These are phyloP conservation scores for Micrasema minimum DNA, from an alignment of 1,140 invertebrate species.

Conservation along the genomic window DNA sequence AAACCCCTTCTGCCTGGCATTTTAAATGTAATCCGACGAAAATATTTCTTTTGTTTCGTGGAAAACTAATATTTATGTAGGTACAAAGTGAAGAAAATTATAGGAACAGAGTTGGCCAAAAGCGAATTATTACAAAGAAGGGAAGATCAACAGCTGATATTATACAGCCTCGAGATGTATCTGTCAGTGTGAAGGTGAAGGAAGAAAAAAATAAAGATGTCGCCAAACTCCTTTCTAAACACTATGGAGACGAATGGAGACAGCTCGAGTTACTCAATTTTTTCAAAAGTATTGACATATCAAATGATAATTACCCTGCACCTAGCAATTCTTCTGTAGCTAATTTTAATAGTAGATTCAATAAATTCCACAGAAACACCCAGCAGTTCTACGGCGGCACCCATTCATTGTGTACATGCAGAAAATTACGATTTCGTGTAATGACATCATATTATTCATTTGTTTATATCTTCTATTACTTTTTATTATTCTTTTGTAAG, in stretches of 20 bases:
- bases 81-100: constrained; percentile 14
- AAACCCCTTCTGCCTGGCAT: constrained; percentile 3
- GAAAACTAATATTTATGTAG: not conserved
- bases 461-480: too few relatives aligned
- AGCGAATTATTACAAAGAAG: constrained; percentile 12
- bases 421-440: too few relatives aligned
- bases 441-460: too few relatives aligned
- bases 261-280: constrained; percentile 1
- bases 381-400: too few relatives aligned
- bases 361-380: too few relatives aligned
- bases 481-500: too few relatives aligned
- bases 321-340: too few relatives aligned
- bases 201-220: constrained; percentile 1
- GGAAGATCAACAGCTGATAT: not conserved
- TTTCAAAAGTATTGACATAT: too few relatives aligned
- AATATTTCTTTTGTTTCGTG: not conserved
- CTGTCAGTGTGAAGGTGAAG: not conserved
- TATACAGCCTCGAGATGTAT: not conserved
- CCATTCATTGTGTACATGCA: too few relatives aligned
- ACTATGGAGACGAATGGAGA: constrained; percentile 20
- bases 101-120: not conserved
- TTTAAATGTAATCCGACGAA: constrained; percentile 6
- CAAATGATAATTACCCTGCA: too few relatives aligned
- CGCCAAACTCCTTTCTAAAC: not conserved
- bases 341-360: too few relatives aligned